Evolutionary conservation across 2,113 vertebrate genomes (phyloP).

Genomic region (Hypanus sabinus): DNA sequence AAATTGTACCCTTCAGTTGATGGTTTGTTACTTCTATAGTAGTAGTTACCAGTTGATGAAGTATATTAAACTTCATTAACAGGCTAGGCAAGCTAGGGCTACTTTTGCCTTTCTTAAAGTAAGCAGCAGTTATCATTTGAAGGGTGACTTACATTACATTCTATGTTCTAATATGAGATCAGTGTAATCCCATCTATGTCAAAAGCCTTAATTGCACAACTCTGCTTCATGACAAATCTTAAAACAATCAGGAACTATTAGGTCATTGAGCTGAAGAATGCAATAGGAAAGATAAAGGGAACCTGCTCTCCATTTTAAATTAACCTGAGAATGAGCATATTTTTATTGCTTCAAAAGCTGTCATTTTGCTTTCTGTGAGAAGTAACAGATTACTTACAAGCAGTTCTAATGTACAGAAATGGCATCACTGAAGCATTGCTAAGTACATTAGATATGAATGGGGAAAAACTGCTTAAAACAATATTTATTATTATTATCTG

Average conservation of each 20-base stretch:
- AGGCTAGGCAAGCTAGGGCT: background rate
- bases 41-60: no score
- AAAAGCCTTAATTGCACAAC: conserved; percentile 28
- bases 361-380: conserved; percentile 4
- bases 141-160: conserved; percentile 22
- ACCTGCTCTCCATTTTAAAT: conserved; percentile 12
- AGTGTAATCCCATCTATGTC: background rate
- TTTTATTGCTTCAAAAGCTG: background rate
- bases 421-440: background rate
- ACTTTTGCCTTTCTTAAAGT: background rate
- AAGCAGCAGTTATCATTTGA: background rate
- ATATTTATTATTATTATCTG: background rate
- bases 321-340: background rate
- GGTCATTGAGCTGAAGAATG: conserved; percentile 4
- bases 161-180: background rate
- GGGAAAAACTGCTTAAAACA: conserved; percentile 5
- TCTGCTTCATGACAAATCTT: conserved; percentile 27
- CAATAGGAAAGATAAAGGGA: conserved; percentile 13
- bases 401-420: conserved; percentile 8
- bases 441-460: background rate
- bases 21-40: background rate
- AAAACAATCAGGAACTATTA: conserved; percentile 1
- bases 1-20: background rate
- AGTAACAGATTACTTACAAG: conserved; percentile 7
- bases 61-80: background rate